Base-by-base conservation (phyloP, 2,888 invertebrate species). In the Suillia variegata region DNA sequence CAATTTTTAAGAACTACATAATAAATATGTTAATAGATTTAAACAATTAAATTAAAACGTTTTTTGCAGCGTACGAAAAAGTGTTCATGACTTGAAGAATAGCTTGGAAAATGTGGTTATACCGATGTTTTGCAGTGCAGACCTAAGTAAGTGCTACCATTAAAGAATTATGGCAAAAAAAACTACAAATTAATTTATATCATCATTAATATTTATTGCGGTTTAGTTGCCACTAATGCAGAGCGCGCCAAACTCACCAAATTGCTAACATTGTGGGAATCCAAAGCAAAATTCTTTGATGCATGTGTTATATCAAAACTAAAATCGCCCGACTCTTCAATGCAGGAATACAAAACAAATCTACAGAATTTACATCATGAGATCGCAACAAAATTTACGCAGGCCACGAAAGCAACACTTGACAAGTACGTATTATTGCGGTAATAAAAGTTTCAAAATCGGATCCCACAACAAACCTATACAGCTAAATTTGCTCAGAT, bases 51-150 rank as follows among this genome's bases (percentile, higher is more conserved):
- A n/a, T n/a, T n/a, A n/a, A n/a, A n/a, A n/a, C n/a, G n/a, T n/a
- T n/a, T n/a, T n/a, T n/a, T 88, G 82, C 86, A 98, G 98, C 86
- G 93, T 95, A 79, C 88, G 98, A 80, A 98, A 98, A 86, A 95
- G 94, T 85, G 92, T 93, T 63, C 92, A 93, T 83, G 94, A 94
- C 80, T 87, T 98, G 82, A 94, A 96, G 85, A 91, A 92, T 84
- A 91, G 93, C 78, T 87, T 99, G 84, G 96, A 96, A 85, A 90
- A 89, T 80, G 95, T 97, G 76, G 96, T 98, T 73, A 94, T 98
- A 76, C 96, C 98, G 73, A 95, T 98, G 91, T 99, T 97, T 86
- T 97, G 97, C 85, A 94, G 93, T 83, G 91, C 97, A 69, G 90
- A 91, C 81, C 87, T 92, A 79, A 89, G 89, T 83, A 86, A 85